Conservation (phyloP, 2,888 invertebrate genomes). For the Corbicula japonica region DNA sequence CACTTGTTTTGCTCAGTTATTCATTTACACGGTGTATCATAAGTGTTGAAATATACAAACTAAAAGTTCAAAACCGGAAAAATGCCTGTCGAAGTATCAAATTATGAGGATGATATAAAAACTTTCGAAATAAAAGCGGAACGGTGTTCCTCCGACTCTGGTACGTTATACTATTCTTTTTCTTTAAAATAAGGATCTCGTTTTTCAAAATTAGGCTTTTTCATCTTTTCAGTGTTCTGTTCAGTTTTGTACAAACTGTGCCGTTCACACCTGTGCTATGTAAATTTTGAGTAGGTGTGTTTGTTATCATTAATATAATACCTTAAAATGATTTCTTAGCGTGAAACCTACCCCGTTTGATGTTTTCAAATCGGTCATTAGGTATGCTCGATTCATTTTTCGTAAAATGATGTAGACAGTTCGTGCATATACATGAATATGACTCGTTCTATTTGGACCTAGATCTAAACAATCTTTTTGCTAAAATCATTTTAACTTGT, state of each 20-base stretch:
- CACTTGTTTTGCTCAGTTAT: slow-evolving; percentile 14
- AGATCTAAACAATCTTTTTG: too few species aligned
- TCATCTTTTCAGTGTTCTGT: too few species aligned
- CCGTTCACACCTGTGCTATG: slow-evolving; percentile 33
- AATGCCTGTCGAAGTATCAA: slow-evolving; percentile 27
- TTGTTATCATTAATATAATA: slow-evolving; percentile 8
- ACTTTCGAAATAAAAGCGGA: slow-evolving; percentile 10
- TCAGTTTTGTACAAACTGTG: too few species aligned
- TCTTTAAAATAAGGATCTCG: slow-evolving; percentile 8
- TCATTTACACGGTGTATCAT: not conserved
- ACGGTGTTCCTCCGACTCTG: slow-evolving; percentile 11
- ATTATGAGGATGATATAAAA: slow-evolving; percentile 19
- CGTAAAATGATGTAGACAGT: too few species aligned
- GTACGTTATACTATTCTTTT: slow-evolving; percentile 32
- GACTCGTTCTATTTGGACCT: too few species aligned
- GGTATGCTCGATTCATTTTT: too few species aligned
- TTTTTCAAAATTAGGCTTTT: slow-evolving; percentile 37
- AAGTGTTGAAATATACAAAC: not conserved
- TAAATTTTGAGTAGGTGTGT: slow-evolving; percentile 33
- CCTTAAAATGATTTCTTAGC: slow-evolving; percentile 21
- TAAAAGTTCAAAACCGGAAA: slow-evolving; percentile 11
- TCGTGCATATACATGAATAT: too few species aligned
- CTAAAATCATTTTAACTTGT: too few species aligned
- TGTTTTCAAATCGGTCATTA: too few species aligned
- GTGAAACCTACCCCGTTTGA: slow-evolving; percentile 6